A percentile compares a stretch with the other conserved stretches of the same genome.
phyloP scores from a whole-genome alignment of 2,888 invertebrate genomes.

The Hipparchia sbordonii region DNA sequence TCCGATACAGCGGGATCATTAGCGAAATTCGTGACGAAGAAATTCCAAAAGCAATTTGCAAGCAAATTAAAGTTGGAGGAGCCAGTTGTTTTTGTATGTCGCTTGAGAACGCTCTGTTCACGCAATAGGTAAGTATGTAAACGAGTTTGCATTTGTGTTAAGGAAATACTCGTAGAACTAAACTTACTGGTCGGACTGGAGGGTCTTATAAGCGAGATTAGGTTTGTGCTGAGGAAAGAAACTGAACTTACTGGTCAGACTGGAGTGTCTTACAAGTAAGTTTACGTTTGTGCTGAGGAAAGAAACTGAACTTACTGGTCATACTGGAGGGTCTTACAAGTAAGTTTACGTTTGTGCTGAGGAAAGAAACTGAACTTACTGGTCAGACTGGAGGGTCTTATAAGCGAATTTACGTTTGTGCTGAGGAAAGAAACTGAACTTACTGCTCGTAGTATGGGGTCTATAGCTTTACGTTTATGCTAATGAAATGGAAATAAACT shows the following conservation, averaged over 20 bases:
- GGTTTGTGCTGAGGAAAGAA: too few species aligned
- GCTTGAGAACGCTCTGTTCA: neutral
- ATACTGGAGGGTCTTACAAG: too few species aligned
- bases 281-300: too few species aligned
- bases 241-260: neutral
- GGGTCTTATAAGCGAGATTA: neutral
- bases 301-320: too few species aligned
- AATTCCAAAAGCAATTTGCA: constrained; percentile 23
- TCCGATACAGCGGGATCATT: neutral
- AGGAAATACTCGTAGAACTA: neutral
- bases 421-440: neutral
- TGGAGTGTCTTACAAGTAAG: neutral
- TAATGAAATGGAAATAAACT: too few species aligned
- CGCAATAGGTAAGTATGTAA: neutral
- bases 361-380: too few species aligned
- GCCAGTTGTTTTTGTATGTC: constrained; percentile 6
- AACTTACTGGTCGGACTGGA: neutral
- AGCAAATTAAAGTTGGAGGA: constrained; percentile 22
- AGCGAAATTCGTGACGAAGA: constrained; percentile 10
- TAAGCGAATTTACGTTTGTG: too few species aligned
- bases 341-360: too few species aligned
- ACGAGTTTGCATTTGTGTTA: neutral
- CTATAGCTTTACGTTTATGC: neutral
- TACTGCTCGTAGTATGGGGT: neutral
- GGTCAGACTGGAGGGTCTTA: too few species aligned